Evolutionary conservation across 92 coral and sea anemone genomes (phyloP).

Genomic region (Umimayanthus kanabou): DNA sequence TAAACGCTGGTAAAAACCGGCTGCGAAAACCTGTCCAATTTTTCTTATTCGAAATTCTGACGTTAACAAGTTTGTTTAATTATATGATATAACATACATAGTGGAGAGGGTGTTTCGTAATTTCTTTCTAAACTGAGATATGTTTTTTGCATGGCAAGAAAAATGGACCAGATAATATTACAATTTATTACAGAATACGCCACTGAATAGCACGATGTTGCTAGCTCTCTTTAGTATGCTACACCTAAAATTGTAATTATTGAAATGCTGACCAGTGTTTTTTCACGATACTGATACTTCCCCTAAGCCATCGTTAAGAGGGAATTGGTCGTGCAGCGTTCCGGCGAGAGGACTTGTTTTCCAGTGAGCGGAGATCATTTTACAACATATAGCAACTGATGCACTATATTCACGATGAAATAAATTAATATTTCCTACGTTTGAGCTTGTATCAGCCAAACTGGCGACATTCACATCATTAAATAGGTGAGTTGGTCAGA

Average conservation of each 20-base stretch:
- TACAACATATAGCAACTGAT: neutral
- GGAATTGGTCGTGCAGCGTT: neutral
- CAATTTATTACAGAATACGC: neutral
- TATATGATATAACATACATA: too few relatives aligned
- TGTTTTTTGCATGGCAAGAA: neutral
- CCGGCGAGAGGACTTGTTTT: neutral
- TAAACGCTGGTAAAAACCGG: too few relatives aligned
- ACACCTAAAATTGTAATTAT: neutral
- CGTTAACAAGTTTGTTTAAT: neutral
- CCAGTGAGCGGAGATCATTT: constrained; percentile 4
- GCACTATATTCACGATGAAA: neutral
- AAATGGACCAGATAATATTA: neutral
- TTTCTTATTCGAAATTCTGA: neutral
- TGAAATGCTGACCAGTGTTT: too few relatives aligned
- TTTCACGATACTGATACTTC: too few relatives aligned
- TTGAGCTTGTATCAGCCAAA: neutral
- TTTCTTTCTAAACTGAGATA: neutral
- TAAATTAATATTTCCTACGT: neutral
- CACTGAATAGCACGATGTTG: too few relatives aligned
- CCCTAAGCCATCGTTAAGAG: neutral
- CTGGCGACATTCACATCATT: constrained; percentile 11
- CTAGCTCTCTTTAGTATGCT: too few relatives aligned
- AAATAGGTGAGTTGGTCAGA: neutral
- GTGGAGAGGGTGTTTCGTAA: neutral
- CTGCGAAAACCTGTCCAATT: too few relatives aligned